phyloP scores from a whole-genome alignment of 2,797 vertebrate species.

The Peromyscus attwateri region DNA sequence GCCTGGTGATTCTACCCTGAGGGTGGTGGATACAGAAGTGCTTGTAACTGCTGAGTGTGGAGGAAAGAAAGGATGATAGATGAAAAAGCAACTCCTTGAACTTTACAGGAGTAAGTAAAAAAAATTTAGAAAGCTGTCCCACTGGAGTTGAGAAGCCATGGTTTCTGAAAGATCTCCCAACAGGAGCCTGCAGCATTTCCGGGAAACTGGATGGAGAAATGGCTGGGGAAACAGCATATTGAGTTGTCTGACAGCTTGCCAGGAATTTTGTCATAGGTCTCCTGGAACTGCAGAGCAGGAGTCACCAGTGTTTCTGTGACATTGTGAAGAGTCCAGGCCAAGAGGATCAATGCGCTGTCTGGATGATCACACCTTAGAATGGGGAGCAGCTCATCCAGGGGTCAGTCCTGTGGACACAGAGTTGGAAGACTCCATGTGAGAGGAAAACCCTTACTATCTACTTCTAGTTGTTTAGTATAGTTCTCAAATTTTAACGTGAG shows the following conservation, averaged over 20 bases:
- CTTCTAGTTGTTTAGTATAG: background rate
- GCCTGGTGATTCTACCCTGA: background rate
- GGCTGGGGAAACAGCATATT: conserved; percentile 32
- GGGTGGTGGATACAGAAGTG: background rate
- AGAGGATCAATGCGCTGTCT: background rate
- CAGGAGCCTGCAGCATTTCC: conserved; percentile 32
- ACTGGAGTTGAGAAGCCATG: background rate
- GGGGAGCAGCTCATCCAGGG: background rate
- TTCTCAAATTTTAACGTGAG: conserved; percentile 23
- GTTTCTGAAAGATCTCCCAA: conserved; percentile 12
- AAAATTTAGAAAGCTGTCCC: background rate
- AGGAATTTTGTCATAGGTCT: conserved; percentile 66
- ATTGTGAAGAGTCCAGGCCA: background rate
- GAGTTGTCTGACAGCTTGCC: conserved; percentile 28
- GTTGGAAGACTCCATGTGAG: background rate
- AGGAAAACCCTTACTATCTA: background rate
- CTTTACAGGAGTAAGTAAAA: background rate
- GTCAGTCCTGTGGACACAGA: background rate
- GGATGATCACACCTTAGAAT: background rate
- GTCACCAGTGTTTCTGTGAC: background rate
- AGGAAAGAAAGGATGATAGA: background rate
- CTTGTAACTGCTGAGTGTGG: background rate
- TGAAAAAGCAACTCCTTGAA: background rate
- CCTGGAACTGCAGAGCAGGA: conserved; percentile 24
- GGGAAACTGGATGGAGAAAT: conserved; percentile 41